Evolutionary conservation across 2,888 invertebrate genomes (phyloP).

Genomic region (Campoplex nolae): DNA sequence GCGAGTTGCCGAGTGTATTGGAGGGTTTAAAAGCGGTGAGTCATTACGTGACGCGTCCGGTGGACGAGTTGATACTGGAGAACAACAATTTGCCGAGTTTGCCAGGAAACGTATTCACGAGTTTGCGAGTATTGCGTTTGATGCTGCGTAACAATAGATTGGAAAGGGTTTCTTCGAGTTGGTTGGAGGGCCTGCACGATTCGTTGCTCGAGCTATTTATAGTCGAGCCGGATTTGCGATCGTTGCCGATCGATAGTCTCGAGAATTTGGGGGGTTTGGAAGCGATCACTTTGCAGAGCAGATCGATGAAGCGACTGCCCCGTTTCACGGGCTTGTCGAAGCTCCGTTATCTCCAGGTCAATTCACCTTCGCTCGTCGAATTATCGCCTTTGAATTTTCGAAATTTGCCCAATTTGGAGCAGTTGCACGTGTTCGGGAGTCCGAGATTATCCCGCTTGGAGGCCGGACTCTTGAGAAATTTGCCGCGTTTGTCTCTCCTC

Average conservation of each 20-base stretch:
- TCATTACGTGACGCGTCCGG: slow-evolving; percentile 88
- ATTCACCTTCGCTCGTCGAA: slow-evolving; percentile 89
- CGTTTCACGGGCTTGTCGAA: slow-evolving; percentile 90
- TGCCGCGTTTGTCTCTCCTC: slow-evolving; percentile 88
- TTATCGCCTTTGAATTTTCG: slow-evolving; percentile 90
- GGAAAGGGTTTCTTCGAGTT: slow-evolving; percentile 92
- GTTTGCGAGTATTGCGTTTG: slow-evolving; percentile 90
- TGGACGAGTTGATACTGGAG: slow-evolving; percentile 95
- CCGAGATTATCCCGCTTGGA: slow-evolving; percentile 89
- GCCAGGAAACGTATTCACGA: slow-evolving; percentile 93
- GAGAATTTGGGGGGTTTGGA: slow-evolving; percentile 91
- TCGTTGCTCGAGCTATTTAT: slow-evolving; percentile 93
- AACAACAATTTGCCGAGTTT: slow-evolving; percentile 94
- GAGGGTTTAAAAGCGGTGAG: slow-evolving; percentile 90
- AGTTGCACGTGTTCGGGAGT: slow-evolving; percentile 90
- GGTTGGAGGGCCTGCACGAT: slow-evolving; percentile 92
- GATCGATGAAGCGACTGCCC: slow-evolving; percentile 91
- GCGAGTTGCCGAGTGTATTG: slow-evolving; percentile 91
- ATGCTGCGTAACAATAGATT: slow-evolving; percentile 94
- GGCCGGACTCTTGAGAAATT: slow-evolving; percentile 89
- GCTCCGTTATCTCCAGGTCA: slow-evolving; percentile 90
- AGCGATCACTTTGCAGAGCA: slow-evolving; percentile 93
- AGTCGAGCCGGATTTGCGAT: slow-evolving; percentile 93
- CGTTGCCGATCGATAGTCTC: slow-evolving; percentile 92
- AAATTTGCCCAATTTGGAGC: slow-evolving; percentile 90